Evolutionary conservation across 2,113 vertebrate genomes (phyloP).

Genomic region (Diglossa brunneiventris): DNA sequence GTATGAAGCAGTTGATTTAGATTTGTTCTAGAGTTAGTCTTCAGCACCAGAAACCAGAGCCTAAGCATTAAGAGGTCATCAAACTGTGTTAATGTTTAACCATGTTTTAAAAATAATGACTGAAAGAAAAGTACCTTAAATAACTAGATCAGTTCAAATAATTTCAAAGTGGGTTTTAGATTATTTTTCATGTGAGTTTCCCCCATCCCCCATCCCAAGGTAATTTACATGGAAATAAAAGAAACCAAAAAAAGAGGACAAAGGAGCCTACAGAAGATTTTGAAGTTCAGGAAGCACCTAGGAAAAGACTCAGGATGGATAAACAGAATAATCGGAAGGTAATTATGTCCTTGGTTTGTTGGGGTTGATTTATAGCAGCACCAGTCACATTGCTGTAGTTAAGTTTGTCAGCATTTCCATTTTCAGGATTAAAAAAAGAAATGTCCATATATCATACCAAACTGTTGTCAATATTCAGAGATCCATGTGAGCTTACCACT

Average conservation of each 20-base stretch:
- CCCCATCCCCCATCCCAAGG: conserved; percentile 71
- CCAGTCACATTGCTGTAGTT: conserved; percentile 33
- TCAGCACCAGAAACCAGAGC: not conserved
- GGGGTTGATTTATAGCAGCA: conserved; percentile 29
- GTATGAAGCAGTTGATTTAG: not conserved
- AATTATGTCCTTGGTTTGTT: conserved; percentile 36
- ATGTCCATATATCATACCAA: not conserved
- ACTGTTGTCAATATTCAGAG: not conserved
- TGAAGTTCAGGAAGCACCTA: conserved; percentile 69
- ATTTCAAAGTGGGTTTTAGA: conserved; percentile 50
- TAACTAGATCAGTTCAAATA: conserved; percentile 39
- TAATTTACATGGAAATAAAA: conserved; percentile 76
- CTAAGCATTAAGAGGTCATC: not conserved
- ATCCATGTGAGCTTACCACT: not conserved
- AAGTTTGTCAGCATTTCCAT: conserved; percentile 63
- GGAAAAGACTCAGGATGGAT: conserved; percentile 77
- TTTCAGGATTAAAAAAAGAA: conserved; percentile 4
- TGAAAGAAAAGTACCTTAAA: conserved; percentile 54
- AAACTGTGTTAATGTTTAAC: conserved; percentile 16
- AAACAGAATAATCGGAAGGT: conserved; percentile 80
- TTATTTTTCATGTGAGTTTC: conserved; percentile 67
- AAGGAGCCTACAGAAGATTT: conserved; percentile 70
- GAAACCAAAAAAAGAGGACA: conserved; percentile 75
- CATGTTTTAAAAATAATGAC: conserved; percentile 36
- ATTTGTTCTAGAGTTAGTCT: not conserved